phyloP scores from a whole-genome alignment of 1,140 invertebrate species.

The Adoxophyes honmai region DNA sequence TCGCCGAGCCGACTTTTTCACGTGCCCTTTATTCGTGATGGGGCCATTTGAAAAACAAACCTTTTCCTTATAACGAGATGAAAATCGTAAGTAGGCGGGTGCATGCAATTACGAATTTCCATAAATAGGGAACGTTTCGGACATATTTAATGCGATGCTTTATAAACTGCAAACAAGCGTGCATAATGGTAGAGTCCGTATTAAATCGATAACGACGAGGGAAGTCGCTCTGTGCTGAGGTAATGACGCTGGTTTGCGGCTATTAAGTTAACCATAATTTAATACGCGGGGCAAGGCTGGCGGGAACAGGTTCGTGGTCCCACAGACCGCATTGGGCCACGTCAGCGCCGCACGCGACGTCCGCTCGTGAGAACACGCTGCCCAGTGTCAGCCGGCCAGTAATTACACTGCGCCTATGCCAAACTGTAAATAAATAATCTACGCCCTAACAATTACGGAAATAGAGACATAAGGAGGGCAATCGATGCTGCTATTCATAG shows the following conservation, averaged over 20 bases:
- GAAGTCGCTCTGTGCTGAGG: slow-evolving; percentile 4
- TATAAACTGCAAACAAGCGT: slow-evolving; percentile 25
- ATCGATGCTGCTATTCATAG: slow-evolving; percentile 12
- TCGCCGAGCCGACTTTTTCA: slow-evolving; percentile 61
- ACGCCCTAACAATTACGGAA: background rate
- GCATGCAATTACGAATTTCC: slow-evolving; percentile 5
- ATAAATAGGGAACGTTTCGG: background rate
- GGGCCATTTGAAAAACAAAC: slow-evolving; percentile 35
- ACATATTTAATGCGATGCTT: background rate
- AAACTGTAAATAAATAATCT: background rate
- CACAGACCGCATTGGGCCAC: slow-evolving; percentile 42
- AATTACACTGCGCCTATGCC: background rate
- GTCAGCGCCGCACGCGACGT: slow-evolving; percentile 25
- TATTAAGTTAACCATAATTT: slow-evolving; percentile 33
- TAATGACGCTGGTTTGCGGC: slow-evolving; percentile 24
- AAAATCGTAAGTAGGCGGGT: background rate
- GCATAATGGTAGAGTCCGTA: slow-evolving; percentile 37
- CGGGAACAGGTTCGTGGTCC: slow-evolving; percentile 20
- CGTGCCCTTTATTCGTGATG: slow-evolving; percentile 58
- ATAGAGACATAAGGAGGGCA: slow-evolving; percentile 6
- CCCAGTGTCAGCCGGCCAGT: too few relatives aligned
- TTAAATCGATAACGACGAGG: slow-evolving; percentile 42
- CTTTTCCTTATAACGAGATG: slow-evolving; percentile 12
- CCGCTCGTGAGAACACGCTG: background rate
- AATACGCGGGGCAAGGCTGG: slow-evolving; percentile 18